Conservation (phyloP, 2,797 vertebrate species). For the Megalops cyprinoides region DNA sequence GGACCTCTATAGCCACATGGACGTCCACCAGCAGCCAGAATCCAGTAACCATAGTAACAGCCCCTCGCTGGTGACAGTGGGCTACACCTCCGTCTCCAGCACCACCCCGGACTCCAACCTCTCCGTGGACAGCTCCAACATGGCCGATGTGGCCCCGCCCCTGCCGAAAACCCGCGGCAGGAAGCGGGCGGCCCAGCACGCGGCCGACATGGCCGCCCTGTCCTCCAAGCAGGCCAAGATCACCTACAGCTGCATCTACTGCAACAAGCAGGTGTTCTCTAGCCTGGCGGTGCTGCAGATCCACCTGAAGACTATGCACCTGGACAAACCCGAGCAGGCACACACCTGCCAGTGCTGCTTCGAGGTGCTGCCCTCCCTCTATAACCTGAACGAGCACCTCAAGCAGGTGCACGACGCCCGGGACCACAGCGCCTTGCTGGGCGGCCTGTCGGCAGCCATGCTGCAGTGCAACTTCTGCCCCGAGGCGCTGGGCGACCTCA, state of each 20-base stretch:
- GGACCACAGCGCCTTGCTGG: slow-evolving; percentile 83
- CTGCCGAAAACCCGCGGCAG: slow-evolving; percentile 89
- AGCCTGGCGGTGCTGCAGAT: slow-evolving; percentile 96
- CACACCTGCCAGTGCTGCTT: slow-evolving; percentile 98
- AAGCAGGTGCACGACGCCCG: slow-evolving; percentile 95
- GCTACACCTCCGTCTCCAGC: slow-evolving; percentile 97
- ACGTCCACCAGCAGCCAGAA: slow-evolving; percentile 95
- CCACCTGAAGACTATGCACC: slow-evolving; percentile 97
- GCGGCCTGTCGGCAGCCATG: slow-evolving; percentile 86
- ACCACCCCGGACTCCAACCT: slow-evolving; percentile 98
- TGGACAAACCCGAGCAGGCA: slow-evolving; percentile 96
- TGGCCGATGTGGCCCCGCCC: slow-evolving; percentile 90
- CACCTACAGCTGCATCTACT: slow-evolving; percentile 96
- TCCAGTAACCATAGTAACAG: slow-evolving; percentile 98
- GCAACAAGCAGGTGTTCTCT: slow-evolving; percentile 96
- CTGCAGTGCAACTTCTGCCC: slow-evolving; percentile 99
- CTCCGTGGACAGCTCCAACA: slow-evolving; percentile 94
- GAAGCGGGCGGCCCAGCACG: slow-evolving; percentile 89
- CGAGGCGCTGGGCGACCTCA: slow-evolving; percentile 92
- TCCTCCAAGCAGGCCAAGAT: slow-evolving; percentile 91
- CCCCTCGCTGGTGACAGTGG: slow-evolving; percentile 92
- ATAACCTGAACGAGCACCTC: slow-evolving; percentile 96
- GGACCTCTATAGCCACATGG: slow-evolving; percentile 98
- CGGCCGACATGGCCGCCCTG: slow-evolving; percentile 83
- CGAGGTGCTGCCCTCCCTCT: slow-evolving; percentile 95